Conservation (phyloP, 2,888 invertebrate genomes). For the Helleia helle region DNA sequence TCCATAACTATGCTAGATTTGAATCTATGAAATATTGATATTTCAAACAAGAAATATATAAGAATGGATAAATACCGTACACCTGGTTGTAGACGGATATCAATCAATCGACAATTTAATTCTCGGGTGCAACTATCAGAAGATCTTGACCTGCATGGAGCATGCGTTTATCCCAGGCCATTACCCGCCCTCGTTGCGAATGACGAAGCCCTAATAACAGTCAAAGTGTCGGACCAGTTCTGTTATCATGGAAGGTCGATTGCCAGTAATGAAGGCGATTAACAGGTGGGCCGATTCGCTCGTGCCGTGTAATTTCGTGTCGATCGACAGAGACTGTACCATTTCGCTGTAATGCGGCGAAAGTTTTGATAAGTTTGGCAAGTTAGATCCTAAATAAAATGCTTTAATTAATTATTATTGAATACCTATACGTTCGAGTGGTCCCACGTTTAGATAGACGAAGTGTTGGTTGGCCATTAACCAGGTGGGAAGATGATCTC, state of each 20-base stretch:
- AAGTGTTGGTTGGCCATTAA: too few species aligned
- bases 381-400: too few species aligned
- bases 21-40: too few species aligned
- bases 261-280: slow-evolving; percentile 43
- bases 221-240: slow-evolving; percentile 26
- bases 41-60: too few species aligned
- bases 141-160: slow-evolving; percentile 27
- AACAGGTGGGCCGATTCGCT: slow-evolving; percentile 32
- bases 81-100: too few species aligned
- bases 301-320: slow-evolving; percentile 18
- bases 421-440: too few species aligned
- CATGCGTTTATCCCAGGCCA: slow-evolving; percentile 25
- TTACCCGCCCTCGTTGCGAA: slow-evolving; percentile 27
- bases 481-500: too few species aligned
- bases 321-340: slow-evolving; percentile 8
- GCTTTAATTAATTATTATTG: too few species aligned
- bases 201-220: slow-evolving; percentile 37
- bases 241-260: slow-evolving; percentile 50
- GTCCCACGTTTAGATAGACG: too few species aligned
- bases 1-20: too few species aligned
- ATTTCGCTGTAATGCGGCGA: slow-evolving; percentile 7
- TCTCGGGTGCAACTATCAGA: neutral
- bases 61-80: too few species aligned
- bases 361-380: too few species aligned
- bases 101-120: neutral